Base-by-base conservation (phyloP, 2,113 vertebrate genomes). In the Ceyx margarethae region DNA sequence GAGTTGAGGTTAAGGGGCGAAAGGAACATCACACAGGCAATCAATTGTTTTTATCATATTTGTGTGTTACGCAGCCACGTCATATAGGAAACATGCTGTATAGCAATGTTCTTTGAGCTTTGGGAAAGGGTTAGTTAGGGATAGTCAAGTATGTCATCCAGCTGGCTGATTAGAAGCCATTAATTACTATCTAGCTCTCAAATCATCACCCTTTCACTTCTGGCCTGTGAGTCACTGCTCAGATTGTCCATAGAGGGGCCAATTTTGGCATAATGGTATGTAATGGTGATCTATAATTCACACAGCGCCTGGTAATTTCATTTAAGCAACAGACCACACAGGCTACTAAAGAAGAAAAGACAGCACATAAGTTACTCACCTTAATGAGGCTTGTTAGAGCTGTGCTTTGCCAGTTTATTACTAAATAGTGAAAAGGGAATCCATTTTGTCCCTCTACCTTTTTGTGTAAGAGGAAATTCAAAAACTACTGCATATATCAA, bases 141-240 rank as follows among this genome's bases (percentile, higher is more conserved):
- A 22, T 81, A 33, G 68, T 35, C 71, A 81, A 46, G 10, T 43
- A 56, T 75, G 22, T 40, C 67, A 75, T 56, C 7, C 26, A 50
- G 48, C 57, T 68, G 48, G 35, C n/a, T 89, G 50, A 68, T 89
- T 33, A 72, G 71, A 87, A 91, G 10, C 54, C 56, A n/a, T 91
- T 82, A 57, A 72, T 92, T 84, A 22, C 23, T 43, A 18, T 54
- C 43, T 56, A 42, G 29, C 15, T 91, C 62, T 35, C 48, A 45
- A 45, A 57, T 75, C n/a, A 40, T 76, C 74, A 48, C 77, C n/a
- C 19, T 51, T 84, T 46, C 18, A 8, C 23, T 90, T 66, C 48
- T 78, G 62, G 40, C 58, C n/a, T 57, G n/a, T 48, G 83, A 84
- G 53, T 78, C 67, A 53, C 57, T 53, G 66, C 62, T 86, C 29